phyloP scores from a whole-genome alignment of 2,797 vertebrate species.

The Heterohyrax brucei region DNA sequence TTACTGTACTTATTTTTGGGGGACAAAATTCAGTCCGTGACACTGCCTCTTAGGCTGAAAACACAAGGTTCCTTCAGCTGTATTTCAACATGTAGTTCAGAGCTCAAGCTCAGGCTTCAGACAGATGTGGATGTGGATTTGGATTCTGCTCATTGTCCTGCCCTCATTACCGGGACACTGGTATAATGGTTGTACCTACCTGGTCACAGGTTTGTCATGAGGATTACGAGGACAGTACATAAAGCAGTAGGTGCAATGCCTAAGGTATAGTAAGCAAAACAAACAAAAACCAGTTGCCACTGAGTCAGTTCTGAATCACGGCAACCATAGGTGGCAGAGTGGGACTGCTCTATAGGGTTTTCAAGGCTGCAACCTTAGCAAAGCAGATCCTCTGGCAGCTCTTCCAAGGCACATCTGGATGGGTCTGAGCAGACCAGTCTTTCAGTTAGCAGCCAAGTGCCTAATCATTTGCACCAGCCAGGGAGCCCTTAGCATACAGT shows the following conservation, averaged over 20 bases:
- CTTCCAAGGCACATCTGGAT: neutral
- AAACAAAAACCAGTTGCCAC: neutral
- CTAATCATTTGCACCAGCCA: neutral
- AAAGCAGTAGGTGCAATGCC: neutral
- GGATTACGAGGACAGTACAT: neutral
- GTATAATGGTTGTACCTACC: neutral
- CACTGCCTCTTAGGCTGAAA: neutral
- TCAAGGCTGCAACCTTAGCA: neutral
- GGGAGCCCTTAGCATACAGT: neutral
- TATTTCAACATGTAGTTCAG: neutral
- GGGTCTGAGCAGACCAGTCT: neutral
- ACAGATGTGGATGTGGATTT: constrained; percentile 30
- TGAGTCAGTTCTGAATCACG: neutral
- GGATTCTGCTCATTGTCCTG: neutral
- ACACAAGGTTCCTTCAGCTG: neutral
- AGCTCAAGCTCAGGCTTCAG: neutral
- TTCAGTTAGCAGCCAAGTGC: neutral
- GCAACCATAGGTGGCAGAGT: neutral
- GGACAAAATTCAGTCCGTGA: too few relatives aligned
- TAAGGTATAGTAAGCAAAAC: neutral
- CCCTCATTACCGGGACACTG: neutral
- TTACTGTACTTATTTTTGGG: too few relatives aligned
- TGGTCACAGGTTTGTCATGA: neutral
- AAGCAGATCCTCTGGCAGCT: neutral
- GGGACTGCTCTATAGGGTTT: neutral